Evolutionary conservation across 2,797 vertebrate genomes (phyloP).

Genomic region (Chanos chanos): DNA sequence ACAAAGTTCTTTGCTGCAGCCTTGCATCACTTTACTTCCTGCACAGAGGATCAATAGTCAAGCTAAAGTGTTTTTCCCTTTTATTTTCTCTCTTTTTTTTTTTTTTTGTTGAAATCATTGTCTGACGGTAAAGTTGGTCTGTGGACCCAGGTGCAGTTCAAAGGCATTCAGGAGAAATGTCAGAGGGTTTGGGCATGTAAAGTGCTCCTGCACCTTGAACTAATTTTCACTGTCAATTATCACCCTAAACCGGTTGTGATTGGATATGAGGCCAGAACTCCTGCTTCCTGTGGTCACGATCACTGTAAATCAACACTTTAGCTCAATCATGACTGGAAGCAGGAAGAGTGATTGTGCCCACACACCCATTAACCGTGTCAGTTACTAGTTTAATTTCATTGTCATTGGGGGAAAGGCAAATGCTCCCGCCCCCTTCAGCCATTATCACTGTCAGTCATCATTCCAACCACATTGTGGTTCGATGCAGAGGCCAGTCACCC

Average conservation of each 20-base stretch:
- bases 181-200: slow-evolving; percentile 15
- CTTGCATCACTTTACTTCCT: slow-evolving; percentile 54
- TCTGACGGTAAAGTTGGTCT: slow-evolving; percentile 44
- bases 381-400: not conserved
- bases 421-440: slow-evolving; percentile 61
- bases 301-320: no score
- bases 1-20: slow-evolving; percentile 60
- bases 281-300: no score
- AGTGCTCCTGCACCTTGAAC: slow-evolving; percentile 34
- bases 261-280: no score
- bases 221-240: not conserved
- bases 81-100: slow-evolving; percentile 48
- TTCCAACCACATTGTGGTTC: slow-evolving; percentile 37
- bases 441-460: slow-evolving; percentile 23
- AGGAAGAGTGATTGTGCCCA: no score
- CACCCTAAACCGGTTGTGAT: no score
- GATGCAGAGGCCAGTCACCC: not conserved
- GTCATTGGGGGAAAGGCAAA: slow-evolving; percentile 34
- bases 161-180: slow-evolving; percentile 43
- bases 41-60: slow-evolving; percentile 63
- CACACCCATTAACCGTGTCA: no score
- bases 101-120: slow-evolving; percentile 53
- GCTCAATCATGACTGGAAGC: no score
- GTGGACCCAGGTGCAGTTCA: slow-evolving; percentile 55
- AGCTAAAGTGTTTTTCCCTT: slow-evolving; percentile 49